phyloP scores from a whole-genome alignment of 2,113 vertebrate species.

The Ancistrus triradiatus region DNA sequence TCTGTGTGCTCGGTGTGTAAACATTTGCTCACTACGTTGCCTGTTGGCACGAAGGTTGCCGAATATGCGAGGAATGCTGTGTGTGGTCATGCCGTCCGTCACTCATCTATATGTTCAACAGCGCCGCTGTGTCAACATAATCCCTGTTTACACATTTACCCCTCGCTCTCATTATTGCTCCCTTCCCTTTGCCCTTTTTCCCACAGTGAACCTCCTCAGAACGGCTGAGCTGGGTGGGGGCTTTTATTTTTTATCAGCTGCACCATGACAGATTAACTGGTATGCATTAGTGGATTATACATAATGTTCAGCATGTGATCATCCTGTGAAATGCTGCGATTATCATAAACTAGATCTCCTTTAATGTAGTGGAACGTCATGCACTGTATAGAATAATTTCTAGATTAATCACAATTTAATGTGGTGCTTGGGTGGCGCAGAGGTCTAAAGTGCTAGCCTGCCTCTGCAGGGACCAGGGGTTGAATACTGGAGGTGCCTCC shows the following conservation, averaged over 20 bases:
- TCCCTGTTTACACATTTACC: conserved; percentile 27
- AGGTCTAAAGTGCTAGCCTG: too few relatives aligned
- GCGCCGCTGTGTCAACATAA: conserved; percentile 11
- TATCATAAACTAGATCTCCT: too few relatives aligned
- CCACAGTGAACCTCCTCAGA: conserved; percentile 7
- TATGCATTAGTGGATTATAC: conserved; percentile 25
- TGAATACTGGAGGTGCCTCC: too few relatives aligned
- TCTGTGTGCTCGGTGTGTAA: neutral
- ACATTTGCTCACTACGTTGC: conserved; percentile 7
- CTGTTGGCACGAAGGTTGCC: neutral
- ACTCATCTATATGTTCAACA: conserved; percentile 27
- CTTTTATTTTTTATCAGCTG: conserved; percentile 18
- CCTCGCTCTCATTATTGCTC: conserved; percentile 9
- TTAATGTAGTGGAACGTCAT: too few relatives aligned
- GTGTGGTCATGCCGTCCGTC: conserved; percentile 25
- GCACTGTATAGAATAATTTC: too few relatives aligned
- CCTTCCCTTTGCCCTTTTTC: conserved; percentile 3
- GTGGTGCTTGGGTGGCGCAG: too few relatives aligned
- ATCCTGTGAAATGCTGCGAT: too few relatives aligned
- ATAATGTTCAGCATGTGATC: too few relatives aligned
- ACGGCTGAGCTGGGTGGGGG: neutral
- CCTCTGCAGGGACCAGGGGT: too few relatives aligned
- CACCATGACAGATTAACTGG: conserved; percentile 10
- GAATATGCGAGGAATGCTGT: conserved; percentile 21
- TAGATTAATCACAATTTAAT: too few relatives aligned